phyloP scores from a whole-genome alignment of 2,888 invertebrate genomes.

The Calliphora vomitoria region DNA sequence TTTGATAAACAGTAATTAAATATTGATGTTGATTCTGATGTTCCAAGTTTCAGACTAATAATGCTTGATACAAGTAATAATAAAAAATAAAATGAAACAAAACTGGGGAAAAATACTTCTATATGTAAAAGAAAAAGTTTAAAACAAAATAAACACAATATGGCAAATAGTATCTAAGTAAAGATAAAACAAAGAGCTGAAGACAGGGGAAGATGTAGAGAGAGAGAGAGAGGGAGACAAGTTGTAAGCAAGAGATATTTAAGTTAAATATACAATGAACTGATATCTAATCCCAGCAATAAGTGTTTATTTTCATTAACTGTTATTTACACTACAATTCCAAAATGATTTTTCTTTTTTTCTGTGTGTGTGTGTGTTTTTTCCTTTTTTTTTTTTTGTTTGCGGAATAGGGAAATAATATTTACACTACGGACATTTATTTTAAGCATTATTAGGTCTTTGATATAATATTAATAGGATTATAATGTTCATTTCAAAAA shows the following conservation, averaged over 20 bases:
- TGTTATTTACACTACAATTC: slow-evolving; percentile 33
- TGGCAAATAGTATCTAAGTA: not conserved
- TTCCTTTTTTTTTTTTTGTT: not conserved
- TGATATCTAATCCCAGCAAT: slow-evolving; percentile 39
- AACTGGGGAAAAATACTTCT: slow-evolving; percentile 1
- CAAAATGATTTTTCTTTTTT: not conserved
- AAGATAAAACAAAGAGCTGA: not conserved
- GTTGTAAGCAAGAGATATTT: not conserved
- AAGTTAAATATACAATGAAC: slow-evolving; percentile 14
- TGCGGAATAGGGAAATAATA: not conserved
- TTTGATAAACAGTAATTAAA: slow-evolving; percentile 40
- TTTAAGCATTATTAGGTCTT: too few relatives aligned
- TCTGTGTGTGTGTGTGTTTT: not conserved
- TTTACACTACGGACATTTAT: too few relatives aligned
- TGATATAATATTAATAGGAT: too few relatives aligned
- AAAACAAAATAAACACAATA: slow-evolving; percentile 19
- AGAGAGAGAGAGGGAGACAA: not conserved
- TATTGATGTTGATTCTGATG: slow-evolving; percentile 43
- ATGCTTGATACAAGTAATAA: slow-evolving; percentile 7
- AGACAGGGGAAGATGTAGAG: not conserved
- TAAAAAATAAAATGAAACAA: not conserved
- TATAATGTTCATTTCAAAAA: too few relatives aligned
- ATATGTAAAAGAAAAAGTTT: not conserved
- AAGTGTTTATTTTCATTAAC: slow-evolving; percentile 51
- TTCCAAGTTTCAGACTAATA: slow-evolving; percentile 13